Percentiles rank a stretch among this genome's conserved stretches.
Conservation (phyloP, 2,113 vertebrate genomes). For the Chinchilla lanigera region DNA sequence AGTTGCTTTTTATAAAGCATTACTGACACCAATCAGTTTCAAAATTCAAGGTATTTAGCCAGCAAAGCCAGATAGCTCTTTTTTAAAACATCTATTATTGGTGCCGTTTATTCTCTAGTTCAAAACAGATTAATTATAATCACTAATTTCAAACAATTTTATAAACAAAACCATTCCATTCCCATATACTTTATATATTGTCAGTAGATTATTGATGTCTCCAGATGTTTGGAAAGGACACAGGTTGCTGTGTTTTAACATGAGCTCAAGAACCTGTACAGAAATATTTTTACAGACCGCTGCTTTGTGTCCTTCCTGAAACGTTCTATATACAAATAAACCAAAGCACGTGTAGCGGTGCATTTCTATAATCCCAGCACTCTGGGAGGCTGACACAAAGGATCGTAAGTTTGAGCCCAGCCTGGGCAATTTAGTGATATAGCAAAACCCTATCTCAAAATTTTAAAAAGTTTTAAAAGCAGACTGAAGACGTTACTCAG, state of each 20-base stretch:
- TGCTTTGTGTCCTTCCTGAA: background rate
- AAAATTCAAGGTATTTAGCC: background rate
- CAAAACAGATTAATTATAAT: background rate
- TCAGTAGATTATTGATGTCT: background rate
- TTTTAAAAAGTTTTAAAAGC: background rate
- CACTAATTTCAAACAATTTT: background rate
- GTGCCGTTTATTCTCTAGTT: background rate
- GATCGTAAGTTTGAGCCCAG: background rate
- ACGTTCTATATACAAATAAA: background rate
- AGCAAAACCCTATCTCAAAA: background rate
- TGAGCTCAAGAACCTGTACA: background rate
- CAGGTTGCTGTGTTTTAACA: background rate
- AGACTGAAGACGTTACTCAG: background rate
- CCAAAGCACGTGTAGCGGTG: fast-evolving
- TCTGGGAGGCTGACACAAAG: background rate
- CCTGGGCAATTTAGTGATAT: background rate
- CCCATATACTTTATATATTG: background rate
- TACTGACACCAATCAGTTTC: background rate
- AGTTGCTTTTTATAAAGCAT: background rate
- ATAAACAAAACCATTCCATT: background rate
- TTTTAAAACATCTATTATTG: background rate
- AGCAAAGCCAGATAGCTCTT: background rate
- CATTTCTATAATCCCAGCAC: background rate
- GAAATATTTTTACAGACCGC: background rate
- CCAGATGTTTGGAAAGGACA: background rate